Percentiles rank a stretch among this genome's conserved stretches.
Evolutionary conservation across 2,888 invertebrate genomes (phyloP).

Genomic region (Halictus ligatus): DNA sequence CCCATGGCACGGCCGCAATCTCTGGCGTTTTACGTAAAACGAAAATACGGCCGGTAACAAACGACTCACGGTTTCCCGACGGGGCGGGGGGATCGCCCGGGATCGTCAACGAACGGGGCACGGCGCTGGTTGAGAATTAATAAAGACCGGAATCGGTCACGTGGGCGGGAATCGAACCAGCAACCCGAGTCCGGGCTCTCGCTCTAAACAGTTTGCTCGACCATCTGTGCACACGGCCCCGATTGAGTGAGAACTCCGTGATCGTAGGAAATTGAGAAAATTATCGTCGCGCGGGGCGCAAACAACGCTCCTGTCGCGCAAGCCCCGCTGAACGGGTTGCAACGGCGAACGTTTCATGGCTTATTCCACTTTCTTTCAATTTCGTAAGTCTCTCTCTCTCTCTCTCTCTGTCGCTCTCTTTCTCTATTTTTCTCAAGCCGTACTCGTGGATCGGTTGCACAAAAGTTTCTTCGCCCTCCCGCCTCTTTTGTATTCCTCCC

Average conservation of each 20-base stretch:
- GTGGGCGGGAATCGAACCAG: constrained; percentile 31
- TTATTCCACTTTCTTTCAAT: constrained; percentile 9
- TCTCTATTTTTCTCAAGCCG: too few species aligned
- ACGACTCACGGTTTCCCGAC: constrained; percentile 47
- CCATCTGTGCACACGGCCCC: background rate
- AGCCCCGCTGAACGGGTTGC: background rate
- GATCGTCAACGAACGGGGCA: background rate
- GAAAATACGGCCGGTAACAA: constrained; percentile 62
- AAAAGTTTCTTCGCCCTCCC: background rate
- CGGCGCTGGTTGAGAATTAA: constrained; percentile 19
- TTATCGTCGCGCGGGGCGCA: background rate
- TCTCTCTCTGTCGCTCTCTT: too few species aligned
- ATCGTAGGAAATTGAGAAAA: constrained; percentile 9
- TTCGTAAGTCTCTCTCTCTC: background rate
- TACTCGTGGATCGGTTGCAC: background rate
- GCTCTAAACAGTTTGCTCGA: constrained; percentile 18
- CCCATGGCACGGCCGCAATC: constrained; percentile 43
- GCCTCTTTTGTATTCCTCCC: background rate
- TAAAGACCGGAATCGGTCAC: constrained; percentile 50
- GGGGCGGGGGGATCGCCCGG: background rate
- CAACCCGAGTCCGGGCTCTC: background rate
- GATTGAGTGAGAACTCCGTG: constrained; percentile 11
- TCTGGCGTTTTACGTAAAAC: constrained; percentile 51
- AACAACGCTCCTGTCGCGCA: background rate
- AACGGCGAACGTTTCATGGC: background rate